A percentile compares a stretch with the other conserved stretches of the same genome.
These are phyloP conservation scores for Acanthosepion esculentum DNA, from an alignment of 2,888 invertebrate genomes.

Conservation along the genomic window DNA sequence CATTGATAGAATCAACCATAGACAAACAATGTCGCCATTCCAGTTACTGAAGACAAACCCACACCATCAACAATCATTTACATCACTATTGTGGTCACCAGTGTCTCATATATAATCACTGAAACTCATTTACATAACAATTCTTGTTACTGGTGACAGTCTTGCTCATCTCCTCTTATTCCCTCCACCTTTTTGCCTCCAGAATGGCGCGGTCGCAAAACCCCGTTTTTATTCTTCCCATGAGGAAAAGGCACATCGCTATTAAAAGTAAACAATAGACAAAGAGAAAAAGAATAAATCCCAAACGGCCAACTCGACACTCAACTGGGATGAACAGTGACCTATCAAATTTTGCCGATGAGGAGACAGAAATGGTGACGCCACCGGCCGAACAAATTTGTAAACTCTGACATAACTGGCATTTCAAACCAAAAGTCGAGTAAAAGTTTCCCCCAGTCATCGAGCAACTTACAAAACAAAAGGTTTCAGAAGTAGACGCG, in stretches of 20 bases:
- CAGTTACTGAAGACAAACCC: background rate
- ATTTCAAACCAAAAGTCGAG: background rate
- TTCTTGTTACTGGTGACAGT: background rate
- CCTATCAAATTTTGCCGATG: background rate
- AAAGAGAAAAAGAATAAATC: background rate
- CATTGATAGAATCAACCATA: background rate
- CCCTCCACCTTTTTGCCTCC: background rate
- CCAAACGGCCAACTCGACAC: background rate
- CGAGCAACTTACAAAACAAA: background rate
- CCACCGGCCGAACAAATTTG: background rate
- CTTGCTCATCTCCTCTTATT: background rate
- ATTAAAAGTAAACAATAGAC: background rate
- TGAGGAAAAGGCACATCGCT: background rate
- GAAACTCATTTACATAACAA: slow-evolving; percentile 6
- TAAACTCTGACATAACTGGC: background rate
- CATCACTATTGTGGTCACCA: background rate
- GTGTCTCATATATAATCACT: background rate
- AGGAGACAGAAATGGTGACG: background rate
- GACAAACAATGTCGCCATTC: background rate
- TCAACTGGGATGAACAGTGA: background rate
- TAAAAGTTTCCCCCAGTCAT: background rate
- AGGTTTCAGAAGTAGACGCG: background rate
- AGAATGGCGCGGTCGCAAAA: background rate
- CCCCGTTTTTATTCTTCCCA: background rate
- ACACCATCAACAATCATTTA: background rate